phyloP scores from a whole-genome alignment of 2,113 vertebrate species.

The Pachyramphus minor region DNA sequence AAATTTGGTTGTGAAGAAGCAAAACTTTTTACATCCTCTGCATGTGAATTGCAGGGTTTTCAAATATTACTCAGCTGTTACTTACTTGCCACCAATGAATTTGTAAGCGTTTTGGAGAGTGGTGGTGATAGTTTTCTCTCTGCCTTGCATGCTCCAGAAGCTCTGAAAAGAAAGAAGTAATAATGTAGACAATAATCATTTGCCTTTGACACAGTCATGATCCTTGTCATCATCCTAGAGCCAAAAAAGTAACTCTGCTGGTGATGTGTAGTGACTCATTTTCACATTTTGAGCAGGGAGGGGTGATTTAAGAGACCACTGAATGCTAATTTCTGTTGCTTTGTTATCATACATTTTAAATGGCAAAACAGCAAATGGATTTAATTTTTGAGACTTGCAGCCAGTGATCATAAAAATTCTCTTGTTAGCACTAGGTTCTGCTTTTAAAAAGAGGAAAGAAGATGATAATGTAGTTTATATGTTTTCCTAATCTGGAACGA shows the following conservation, averaged over 20 bases:
- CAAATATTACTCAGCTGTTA: neutral
- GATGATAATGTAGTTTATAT: neutral
- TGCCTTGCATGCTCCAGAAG: neutral
- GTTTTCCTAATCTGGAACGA: neutral
- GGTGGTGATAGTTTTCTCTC: neutral
- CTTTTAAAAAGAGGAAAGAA: neutral
- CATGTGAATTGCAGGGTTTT: neutral
- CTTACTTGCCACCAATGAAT: neutral
- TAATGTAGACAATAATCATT: neutral
- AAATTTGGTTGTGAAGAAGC: neutral
- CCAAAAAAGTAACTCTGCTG: neutral
- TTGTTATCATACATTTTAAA: conserved; percentile 24
- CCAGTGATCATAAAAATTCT: neutral
- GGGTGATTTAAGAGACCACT: neutral
- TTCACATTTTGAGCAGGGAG: neutral
- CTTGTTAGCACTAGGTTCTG: neutral
- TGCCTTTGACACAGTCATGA: neutral
- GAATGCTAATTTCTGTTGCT: conserved; percentile 20
- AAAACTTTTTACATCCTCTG: neutral
- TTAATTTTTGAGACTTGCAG: conserved; percentile 19
- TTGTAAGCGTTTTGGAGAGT: neutral
- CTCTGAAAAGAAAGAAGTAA: neutral
- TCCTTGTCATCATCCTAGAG: neutral
- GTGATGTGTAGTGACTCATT: neutral
- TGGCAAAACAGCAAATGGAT: neutral